Conservation (phyloP, 53 echinoderm and acorn worm genomes). For the Antedon mediterranea region DNA sequence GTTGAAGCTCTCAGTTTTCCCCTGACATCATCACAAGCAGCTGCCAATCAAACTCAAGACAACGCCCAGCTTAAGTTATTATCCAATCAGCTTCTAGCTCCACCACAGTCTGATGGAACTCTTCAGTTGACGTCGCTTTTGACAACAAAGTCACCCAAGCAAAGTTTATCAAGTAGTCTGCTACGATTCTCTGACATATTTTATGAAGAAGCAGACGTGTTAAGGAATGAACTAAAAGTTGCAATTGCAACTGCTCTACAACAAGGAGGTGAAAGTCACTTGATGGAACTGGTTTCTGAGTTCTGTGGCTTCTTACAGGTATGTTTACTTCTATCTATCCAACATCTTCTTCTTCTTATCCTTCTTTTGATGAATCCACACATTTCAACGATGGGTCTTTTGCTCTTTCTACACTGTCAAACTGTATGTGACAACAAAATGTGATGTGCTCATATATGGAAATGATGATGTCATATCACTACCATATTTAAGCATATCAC, state of each 20-base stretch:
- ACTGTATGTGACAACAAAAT: too few species aligned
- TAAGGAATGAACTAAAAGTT: slow-evolving; percentile 45
- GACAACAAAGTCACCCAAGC: slow-evolving; percentile 38
- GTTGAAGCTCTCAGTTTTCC: slow-evolving; percentile 66
- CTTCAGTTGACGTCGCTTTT: slow-evolving; percentile 44
- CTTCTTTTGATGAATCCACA: slow-evolving; percentile 12
- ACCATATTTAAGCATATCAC: too few species aligned
- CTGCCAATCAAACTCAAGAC: slow-evolving; percentile 40
- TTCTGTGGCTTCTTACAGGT: slow-evolving; percentile 69
- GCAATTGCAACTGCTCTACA: slow-evolving; percentile 79
- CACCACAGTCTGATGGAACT: slow-evolving; percentile 50
- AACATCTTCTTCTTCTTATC: too few species aligned
- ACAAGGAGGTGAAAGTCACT: slow-evolving; percentile 48
- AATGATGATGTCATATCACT: too few species aligned
- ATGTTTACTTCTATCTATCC: too few species aligned
- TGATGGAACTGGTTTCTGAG: slow-evolving; percentile 68
- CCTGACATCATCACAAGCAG: slow-evolving; percentile 43
- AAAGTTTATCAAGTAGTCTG: slow-evolving; percentile 42
- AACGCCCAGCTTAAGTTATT: slow-evolving; percentile 57
- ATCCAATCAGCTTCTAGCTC: slow-evolving; percentile 59
- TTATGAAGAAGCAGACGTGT: slow-evolving; percentile 34
- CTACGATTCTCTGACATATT: slow-evolving; percentile 51
- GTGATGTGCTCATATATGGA: slow-evolving; percentile 3
- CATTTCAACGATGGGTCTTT: too few species aligned
- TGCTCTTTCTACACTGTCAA: too few species aligned